Conservation (phyloP, 2,113 vertebrate species). For the Murina feae region DNA sequence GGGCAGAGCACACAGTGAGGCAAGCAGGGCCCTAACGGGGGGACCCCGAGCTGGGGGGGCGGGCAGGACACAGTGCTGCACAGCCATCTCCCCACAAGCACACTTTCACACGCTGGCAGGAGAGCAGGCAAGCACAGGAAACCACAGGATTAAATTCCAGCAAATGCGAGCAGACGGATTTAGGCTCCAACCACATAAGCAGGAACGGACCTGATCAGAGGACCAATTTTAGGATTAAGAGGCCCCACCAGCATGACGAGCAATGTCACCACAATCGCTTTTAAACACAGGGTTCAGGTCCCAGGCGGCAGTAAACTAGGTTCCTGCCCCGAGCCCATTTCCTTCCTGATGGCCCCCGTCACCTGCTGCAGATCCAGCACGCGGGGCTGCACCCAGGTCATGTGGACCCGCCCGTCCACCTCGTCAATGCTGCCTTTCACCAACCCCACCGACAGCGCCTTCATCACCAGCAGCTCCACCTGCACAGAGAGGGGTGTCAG, state of each 20-base stretch:
- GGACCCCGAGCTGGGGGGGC: not conserved
- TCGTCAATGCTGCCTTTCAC: constrained; percentile 97
- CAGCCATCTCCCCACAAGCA: not conserved
- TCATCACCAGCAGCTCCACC: constrained; percentile 99
- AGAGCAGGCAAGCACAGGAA: not conserved
- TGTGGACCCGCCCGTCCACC: constrained; percentile 95
- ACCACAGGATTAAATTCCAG: constrained; percentile 21
- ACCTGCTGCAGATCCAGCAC: constrained; percentile 97
- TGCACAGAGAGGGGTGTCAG: constrained; percentile 36
- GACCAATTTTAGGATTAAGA: constrained; percentile 46
- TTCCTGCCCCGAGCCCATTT: not conserved
- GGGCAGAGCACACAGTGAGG: not conserved
- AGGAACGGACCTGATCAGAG: not conserved
- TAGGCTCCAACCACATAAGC: not conserved
- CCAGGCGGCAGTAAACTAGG: not conserved
- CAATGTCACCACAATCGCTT: not conserved
- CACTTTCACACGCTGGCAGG: not conserved
- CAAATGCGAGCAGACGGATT: not conserved
- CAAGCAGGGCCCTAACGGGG: accelerated
- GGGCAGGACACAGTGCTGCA: not conserved
- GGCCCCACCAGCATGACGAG: not conserved
- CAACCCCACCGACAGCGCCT: constrained; percentile 94
- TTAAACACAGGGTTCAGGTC: constrained; percentile 31
- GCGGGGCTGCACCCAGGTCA: constrained; percentile 98
- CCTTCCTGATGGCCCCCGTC: not conserved